Percentiles rank a stretch among this genome's conserved stretches.
phyloP scores from a whole-genome alignment of 2,113 vertebrate genomes.

The Phycodurus eques region DNA sequence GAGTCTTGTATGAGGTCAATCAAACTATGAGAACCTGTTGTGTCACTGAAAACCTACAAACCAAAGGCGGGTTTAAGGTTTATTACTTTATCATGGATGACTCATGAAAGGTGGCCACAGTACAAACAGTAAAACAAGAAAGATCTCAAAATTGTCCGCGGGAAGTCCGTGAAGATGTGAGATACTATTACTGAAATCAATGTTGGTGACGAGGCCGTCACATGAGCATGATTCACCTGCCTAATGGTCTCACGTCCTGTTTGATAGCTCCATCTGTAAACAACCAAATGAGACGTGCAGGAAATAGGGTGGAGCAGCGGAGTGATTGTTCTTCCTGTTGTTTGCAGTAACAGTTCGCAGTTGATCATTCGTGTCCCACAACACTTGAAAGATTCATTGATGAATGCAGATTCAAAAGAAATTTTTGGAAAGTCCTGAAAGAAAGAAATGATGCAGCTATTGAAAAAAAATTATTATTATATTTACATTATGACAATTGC shows the following conservation, averaged over 20 bases:
- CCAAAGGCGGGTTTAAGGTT: not conserved
- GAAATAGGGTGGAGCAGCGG: constrained; percentile 34
- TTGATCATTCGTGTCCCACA: not conserved
- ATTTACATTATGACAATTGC: no score
- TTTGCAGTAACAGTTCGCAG: not conserved
- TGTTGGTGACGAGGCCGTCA: constrained; percentile 30
- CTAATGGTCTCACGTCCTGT: constrained; percentile 63
- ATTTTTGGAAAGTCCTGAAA: no score
- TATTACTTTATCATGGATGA: not conserved
- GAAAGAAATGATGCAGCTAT: no score
- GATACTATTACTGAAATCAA: constrained; percentile 12
- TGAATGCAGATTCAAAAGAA: no score
- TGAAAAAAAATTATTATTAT: no score
- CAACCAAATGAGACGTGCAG: constrained; percentile 43
- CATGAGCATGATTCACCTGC: constrained; percentile 53
- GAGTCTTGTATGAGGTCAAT: not conserved
- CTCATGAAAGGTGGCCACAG: not conserved
- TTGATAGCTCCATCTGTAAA: constrained; percentile 58
- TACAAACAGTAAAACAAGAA: not conserved
- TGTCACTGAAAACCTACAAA: not conserved
- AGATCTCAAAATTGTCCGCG: constrained; percentile 5
- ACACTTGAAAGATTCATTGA: not conserved
- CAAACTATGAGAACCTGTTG: not conserved
- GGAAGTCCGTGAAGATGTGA: constrained; percentile 21
- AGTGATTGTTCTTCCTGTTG: constrained; percentile 5